Base-by-base conservation (phyloP, 2,113 vertebrate species). In the Burhinus bistriatus region DNA sequence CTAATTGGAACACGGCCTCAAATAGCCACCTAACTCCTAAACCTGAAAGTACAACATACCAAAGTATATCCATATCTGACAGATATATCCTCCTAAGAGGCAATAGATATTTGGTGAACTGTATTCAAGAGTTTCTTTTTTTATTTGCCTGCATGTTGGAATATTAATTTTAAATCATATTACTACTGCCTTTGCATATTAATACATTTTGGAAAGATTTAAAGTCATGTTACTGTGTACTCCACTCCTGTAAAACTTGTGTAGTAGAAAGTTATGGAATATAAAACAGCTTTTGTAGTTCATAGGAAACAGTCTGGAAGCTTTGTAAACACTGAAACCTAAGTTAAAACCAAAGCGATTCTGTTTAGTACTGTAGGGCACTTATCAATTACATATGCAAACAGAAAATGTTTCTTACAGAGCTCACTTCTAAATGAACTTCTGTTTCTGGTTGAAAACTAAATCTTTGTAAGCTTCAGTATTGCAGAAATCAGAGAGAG, bases 321-420 rank as follows among this genome's bases (percentile, higher is more conserved):
- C 61, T 97, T 95, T 95, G 72, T 96, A 98, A 97, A 97, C 87
- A 94, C 10, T 54, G 80, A 95, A 96, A 98, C 81, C 64, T 68
- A 90, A 96, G 87, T 95, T 94, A 95, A 97, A 98, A 92, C 64
- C 57, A 66, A 97, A 97, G 86, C 55, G 40, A 90, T 87, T 83
- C 62, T 84, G 18, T 83, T 97, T 90, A 83, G 36, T 75, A 76
- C 57, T 66, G 47, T 79, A 90, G 70, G 78, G n/a, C 52, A 94
- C 95, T 98, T 98, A 97, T 85, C 89, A 98, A 93, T 97, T 97
- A 96, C 73, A 89, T 87, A 92, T n/a, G 20, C 62, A 96, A 97
- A 96, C 73, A 95, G 23, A 71, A 87, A 92, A 66, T 68, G 49
- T 85, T 92, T 94, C 90, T 95, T 93, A 57, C 20, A 89, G 54